These are phyloP conservation scores for Campoplex capitator DNA, from an alignment of 2,888 invertebrate genomes.

Conservation along the genomic window DNA sequence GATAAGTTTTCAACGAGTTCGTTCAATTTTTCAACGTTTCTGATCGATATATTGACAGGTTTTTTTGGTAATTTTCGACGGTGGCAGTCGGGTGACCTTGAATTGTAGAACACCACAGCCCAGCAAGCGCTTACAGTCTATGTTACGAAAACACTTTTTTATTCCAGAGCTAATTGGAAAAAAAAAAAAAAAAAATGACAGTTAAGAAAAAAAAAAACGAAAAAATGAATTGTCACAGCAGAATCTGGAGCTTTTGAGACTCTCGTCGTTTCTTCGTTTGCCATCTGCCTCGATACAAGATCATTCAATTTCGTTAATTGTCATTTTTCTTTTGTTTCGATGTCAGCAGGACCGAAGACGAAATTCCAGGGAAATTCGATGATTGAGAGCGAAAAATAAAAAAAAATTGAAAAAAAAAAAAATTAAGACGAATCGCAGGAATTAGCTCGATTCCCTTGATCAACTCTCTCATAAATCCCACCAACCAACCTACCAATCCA, in stretches of 20 bases:
- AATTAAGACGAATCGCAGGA: conserved; percentile 7
- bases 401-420: no score
- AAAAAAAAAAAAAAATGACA: conserved; percentile 18
- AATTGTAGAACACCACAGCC: conserved; percentile 57
- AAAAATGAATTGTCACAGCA: conserved; percentile 7
- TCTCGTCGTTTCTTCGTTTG: not conserved
- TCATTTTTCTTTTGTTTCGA: conserved; percentile 21
- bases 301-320: conserved; percentile 36
- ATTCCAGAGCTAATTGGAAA: conserved; percentile 57
- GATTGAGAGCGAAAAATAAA: not conserved
- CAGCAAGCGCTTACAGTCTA: conserved; percentile 61
- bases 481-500: conserved; percentile 73
- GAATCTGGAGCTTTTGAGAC: not conserved
- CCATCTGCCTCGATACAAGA: conserved; percentile 15
- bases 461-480: conserved; percentile 60
- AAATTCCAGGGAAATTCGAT: conserved; percentile 37
- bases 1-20: not conserved
- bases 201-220: not conserved
- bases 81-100: conserved; percentile 9
- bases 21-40: not conserved
- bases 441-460: conserved; percentile 29
- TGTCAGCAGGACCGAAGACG: conserved; percentile 40
- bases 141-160: conserved; percentile 36
- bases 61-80: not conserved
- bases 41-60: not conserved